A percentile compares a stretch with the other conserved stretches of the same genome.
phyloP scores from a whole-genome alignment of 1,140 invertebrate species.

The Trypoxylus dichotomus region DNA sequence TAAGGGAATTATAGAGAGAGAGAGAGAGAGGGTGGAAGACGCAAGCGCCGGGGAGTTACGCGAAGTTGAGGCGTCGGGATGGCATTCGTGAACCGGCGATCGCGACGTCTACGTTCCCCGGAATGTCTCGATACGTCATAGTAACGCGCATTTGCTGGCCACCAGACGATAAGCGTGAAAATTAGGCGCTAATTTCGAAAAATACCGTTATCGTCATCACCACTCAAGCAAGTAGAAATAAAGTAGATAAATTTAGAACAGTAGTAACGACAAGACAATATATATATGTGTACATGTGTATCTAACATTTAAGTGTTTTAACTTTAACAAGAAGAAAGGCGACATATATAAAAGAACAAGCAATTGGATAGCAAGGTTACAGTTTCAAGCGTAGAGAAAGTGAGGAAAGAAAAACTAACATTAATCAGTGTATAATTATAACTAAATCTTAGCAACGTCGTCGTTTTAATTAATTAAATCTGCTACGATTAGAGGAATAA shows the following conservation, averaged over 20 bases:
- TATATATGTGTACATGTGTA: not conserved
- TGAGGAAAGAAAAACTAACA: not conserved
- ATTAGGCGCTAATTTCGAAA: conserved; percentile 27
- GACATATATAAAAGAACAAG: not conserved
- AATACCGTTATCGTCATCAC: not conserved
- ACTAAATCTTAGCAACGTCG: not conserved
- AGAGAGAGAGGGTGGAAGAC: conserved; percentile 23
- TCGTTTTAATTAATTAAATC: not conserved
- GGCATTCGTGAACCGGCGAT: conserved; percentile 38
- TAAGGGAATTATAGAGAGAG: not conserved
- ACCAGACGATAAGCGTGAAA: conserved; percentile 25
- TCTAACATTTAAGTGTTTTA: not conserved
- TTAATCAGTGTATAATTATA: not conserved
- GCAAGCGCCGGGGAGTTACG: conserved; percentile 39
- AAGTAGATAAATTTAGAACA: not conserved
- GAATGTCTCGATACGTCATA: conserved; percentile 33
- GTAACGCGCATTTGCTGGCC: conserved; percentile 36
- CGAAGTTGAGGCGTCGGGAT: conserved; percentile 39
- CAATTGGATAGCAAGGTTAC: not conserved
- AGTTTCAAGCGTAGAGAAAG: not conserved
- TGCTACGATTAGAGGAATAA: not conserved
- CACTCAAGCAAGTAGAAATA: not conserved
- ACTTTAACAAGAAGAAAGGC: not conserved
- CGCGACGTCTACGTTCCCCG: conserved; percentile 35
- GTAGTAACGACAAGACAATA: not conserved